A percentile compares a stretch with the other conserved stretches of the same genome.
phyloP scores from a whole-genome alignment of 1,140 invertebrate genomes.

The Leptoteleia sp. region DNA sequence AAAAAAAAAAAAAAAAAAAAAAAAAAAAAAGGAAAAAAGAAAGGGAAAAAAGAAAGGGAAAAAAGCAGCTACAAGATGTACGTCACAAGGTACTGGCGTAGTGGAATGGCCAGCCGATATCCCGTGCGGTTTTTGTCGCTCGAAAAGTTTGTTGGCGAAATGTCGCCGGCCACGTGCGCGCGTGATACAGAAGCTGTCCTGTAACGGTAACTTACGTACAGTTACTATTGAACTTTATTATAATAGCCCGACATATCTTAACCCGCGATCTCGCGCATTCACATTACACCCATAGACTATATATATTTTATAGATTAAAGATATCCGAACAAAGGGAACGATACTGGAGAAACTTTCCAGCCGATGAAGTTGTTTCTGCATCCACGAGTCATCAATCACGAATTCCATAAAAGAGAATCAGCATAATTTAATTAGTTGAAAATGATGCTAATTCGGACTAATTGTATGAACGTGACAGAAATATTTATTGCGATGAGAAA shows the following conservation, averaged over 20 bases:
- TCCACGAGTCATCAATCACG: constrained; percentile 18
- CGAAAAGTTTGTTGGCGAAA: constrained; percentile 33
- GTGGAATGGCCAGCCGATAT: too few species aligned
- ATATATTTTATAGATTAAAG: constrained; percentile 30
- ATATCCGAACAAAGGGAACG: constrained; percentile 33
- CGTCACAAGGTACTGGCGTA: too few species aligned
- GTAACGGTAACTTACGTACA: constrained; percentile 38
- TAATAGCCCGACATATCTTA: constrained; percentile 30
- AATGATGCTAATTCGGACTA: background rate
- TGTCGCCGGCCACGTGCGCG: constrained; percentile 15
- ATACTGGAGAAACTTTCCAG: constrained; percentile 10
- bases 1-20: too few species aligned
- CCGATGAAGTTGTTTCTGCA: constrained; percentile 32
- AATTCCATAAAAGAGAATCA: background rate
- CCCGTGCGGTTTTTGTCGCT: constrained; percentile 9
- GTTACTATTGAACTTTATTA: constrained; percentile 47
- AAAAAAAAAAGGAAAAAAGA: too few species aligned
- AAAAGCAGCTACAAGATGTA: too few species aligned
- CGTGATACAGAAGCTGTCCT: constrained; percentile 28
- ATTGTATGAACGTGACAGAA: background rate
- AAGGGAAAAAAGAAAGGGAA: too few species aligned
- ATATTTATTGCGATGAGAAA: too few species aligned
- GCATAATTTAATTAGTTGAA: background rate
- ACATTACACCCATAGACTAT: constrained; percentile 17
- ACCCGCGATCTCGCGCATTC: constrained; percentile 13